phyloP scores from a whole-genome alignment of 2,113 vertebrate species.

The Crypturellus undulatus region DNA sequence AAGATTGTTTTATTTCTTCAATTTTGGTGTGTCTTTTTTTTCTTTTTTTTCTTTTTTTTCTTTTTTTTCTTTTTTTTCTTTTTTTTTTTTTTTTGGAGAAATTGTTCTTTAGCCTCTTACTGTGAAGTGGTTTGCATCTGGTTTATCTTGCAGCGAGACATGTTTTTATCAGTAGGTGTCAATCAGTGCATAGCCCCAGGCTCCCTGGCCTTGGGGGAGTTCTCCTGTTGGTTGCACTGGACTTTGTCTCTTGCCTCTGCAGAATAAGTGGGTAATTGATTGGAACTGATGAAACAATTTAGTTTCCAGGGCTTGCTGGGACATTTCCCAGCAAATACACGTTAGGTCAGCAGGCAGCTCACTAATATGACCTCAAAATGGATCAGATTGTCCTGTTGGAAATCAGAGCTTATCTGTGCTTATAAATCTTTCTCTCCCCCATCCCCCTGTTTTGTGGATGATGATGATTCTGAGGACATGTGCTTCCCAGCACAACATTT shows the following conservation, averaged over 20 bases:
- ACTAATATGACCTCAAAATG: neutral
- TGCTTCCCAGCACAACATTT: rapidly evolving
- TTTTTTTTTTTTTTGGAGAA: no score
- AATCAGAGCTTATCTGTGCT: neutral
- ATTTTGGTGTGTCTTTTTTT: no score
- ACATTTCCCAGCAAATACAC: neutral
- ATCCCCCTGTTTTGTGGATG: rapidly evolving
- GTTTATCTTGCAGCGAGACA: neutral
- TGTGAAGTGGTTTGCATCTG: rapidly evolving
- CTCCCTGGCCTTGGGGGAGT: neutral
- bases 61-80: no score
- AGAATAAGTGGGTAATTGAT: neutral
- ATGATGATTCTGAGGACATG: neutral
- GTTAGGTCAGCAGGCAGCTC: neutral
- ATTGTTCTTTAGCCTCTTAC: neutral
- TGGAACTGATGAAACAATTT: neutral
- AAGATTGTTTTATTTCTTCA: neutral
- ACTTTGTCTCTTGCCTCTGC: neutral
- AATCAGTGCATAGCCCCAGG: neutral
- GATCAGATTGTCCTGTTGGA: no score
- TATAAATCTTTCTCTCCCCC: neutral
- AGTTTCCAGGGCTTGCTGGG: neutral
- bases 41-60: no score
- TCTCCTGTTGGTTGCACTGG: rapidly evolving
- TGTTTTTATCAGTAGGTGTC: neutral